These are phyloP conservation scores for Thelaira solivaga DNA, from an alignment of 2,888 invertebrate species.

Conservation along the genomic window DNA sequence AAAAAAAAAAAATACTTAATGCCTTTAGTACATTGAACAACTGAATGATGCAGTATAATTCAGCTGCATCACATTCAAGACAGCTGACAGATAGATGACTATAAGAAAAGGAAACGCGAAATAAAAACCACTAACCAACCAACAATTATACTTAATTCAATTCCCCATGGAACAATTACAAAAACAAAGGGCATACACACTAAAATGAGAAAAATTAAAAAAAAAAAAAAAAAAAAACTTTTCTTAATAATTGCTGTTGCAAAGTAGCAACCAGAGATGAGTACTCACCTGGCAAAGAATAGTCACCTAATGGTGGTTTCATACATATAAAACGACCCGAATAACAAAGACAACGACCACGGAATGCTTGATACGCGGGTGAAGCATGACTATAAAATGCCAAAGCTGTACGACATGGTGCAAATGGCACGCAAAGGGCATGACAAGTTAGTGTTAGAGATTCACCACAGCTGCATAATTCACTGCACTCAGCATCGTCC, in stretches of 20 bases:
- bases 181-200: conserved; percentile 2
- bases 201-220: too few relatives aligned
- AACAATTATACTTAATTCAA: conserved; percentile 16
- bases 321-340: conserved; percentile 95
- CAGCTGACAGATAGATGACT: conserved; percentile 10
- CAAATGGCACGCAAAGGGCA: conserved; percentile 91
- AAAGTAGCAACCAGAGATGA: conserved; percentile 33
- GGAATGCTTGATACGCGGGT: conserved; percentile 92
- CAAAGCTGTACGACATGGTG: conserved; percentile 90
- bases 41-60: conserved; percentile 28
- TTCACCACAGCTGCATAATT: conserved; percentile 90
- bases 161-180: neutral
- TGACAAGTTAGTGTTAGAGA: conserved; percentile 88
- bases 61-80: conserved; percentile 17
- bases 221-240: neutral
- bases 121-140: neutral
- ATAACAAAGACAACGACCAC: conserved; percentile 93
- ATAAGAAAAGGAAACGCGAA: neutral
- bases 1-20: neutral
- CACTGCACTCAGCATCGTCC: conserved; percentile 92
- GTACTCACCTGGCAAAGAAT: conserved; percentile 75
- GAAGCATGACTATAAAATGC: conserved; percentile 94
- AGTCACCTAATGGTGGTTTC: conserved; percentile 86
- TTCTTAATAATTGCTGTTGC: conserved; percentile 21
- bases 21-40: conserved; percentile 18